Evolutionary conservation across 2,888 invertebrate species (phyloP).

Genomic region (Lasioglossum leucozonium): DNA sequence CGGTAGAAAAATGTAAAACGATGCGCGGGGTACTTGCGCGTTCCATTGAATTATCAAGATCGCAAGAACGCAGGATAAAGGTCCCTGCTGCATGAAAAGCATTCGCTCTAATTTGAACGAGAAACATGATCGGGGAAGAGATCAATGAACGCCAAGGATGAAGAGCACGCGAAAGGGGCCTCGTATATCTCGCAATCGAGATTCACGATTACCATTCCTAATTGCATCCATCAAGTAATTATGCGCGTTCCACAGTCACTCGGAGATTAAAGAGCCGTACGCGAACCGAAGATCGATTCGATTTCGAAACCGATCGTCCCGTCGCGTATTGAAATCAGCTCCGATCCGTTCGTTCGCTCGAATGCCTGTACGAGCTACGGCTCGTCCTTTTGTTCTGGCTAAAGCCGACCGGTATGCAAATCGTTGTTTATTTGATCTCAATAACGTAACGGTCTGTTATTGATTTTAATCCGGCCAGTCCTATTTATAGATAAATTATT

Average conservation of each 20-base stretch:
- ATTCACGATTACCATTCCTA: constrained; percentile 68
- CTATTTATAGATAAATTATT: not conserved
- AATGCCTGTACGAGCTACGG: not conserved
- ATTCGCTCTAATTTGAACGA: constrained; percentile 46
- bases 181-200: constrained; percentile 45
- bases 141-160: not conserved
- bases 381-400: constrained; percentile 19
- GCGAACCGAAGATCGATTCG: constrained; percentile 42
- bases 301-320: constrained; percentile 53
- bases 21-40: not conserved
- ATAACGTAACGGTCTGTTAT: constrained; percentile 30
- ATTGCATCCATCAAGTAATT: constrained; percentile 70
- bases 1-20: not conserved
- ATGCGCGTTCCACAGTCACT: constrained; percentile 45
- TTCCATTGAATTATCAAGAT: not conserved
- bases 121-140: constrained; percentile 40
- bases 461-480: not conserved
- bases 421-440: not conserved
- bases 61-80: not conserved
- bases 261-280: constrained; percentile 49
- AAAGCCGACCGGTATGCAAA: constrained; percentile 4
- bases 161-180: constrained; percentile 37
- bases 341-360: constrained; percentile 10
- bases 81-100: constrained; percentile 7
- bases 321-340: constrained; percentile 41